phyloP scores from a whole-genome alignment of 2,888 invertebrate species.

The Drosophila antonietae region DNA sequence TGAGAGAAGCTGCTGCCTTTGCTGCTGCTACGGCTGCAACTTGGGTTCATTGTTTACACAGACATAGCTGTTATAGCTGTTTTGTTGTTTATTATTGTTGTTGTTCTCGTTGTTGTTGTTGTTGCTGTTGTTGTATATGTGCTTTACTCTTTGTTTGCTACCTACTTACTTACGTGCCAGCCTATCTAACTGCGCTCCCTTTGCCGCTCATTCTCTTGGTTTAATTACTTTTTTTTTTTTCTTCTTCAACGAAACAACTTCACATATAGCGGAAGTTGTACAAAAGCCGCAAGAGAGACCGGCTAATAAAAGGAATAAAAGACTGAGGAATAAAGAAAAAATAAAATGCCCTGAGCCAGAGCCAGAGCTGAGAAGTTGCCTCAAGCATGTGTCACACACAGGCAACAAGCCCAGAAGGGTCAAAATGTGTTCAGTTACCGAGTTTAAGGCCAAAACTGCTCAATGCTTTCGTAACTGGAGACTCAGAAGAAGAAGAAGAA shows the following conservation, averaged over 20 bases:
- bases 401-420: not conserved
- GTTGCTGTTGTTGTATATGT: conserved; percentile 21
- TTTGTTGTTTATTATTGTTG: conserved; percentile 20
- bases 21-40: conserved; percentile 42
- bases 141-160: conserved; percentile 54
- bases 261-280: conserved; percentile 75
- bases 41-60: conserved; percentile 61
- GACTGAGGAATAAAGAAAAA: conserved; percentile 13
- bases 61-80: conserved; percentile 36
- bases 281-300: conserved; percentile 72
- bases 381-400: conserved; percentile 48
- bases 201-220: conserved; percentile 39
- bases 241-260: conserved; percentile 56
- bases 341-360: not conserved
- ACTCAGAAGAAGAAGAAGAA: not conserved
- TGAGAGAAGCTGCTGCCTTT: conserved; percentile 53
- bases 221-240: conserved; percentile 54
- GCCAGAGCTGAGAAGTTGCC: conserved; percentile 36
- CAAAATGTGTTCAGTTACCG: conserved; percentile 18
- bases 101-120: conserved; percentile 2
- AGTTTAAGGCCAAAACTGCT: conserved; percentile 6
- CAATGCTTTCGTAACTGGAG: not conserved
- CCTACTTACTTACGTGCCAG: conserved; percentile 37
- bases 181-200: conserved; percentile 13
- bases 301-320: conserved; percentile 40